These are phyloP conservation scores for Linurgus olivaceus DNA, from an alignment of 2,797 vertebrate genomes.

Conservation along the genomic window DNA sequence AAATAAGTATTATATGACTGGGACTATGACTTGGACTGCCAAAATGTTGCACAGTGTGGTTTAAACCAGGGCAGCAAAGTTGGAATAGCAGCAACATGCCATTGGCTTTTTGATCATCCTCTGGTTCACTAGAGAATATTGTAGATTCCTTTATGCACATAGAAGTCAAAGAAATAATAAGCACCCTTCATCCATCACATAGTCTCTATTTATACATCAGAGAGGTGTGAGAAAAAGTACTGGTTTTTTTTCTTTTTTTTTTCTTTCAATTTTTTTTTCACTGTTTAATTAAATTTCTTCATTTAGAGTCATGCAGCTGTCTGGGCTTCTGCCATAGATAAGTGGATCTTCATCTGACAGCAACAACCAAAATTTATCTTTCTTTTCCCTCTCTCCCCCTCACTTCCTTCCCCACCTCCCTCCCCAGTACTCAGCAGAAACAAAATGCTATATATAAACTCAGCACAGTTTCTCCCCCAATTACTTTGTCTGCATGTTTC, in stretches of 20 bases:
- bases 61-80: neutral
- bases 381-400: slow-evolving; percentile 8
- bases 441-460: slow-evolving; percentile 3
- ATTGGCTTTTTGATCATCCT: slow-evolving; percentile 9
- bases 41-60: neutral
- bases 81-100: neutral
- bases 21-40: neutral
- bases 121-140: neutral
- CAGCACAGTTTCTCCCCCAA: neutral
- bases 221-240: neutral
- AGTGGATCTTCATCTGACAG: slow-evolving; percentile 25
- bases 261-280: neutral
- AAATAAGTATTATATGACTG: neutral
- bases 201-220: slow-evolving; percentile 34
- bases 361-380: slow-evolving; percentile 23
- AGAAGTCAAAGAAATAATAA: slow-evolving; percentile 50
- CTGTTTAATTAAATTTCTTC: slow-evolving; percentile 59
- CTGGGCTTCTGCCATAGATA: slow-evolving; percentile 43
- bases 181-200: slow-evolving; percentile 16
- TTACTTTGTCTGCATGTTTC: slow-evolving; percentile 25
- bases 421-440: neutral
- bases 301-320: slow-evolving; percentile 44
- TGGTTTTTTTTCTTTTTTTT: neutral
- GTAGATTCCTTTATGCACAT: neutral
- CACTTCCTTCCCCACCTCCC: neutral